These are phyloP conservation scores for Acropora yongei DNA, from an alignment of 64 coral and sea anemone species.

Conservation along the genomic window DNA sequence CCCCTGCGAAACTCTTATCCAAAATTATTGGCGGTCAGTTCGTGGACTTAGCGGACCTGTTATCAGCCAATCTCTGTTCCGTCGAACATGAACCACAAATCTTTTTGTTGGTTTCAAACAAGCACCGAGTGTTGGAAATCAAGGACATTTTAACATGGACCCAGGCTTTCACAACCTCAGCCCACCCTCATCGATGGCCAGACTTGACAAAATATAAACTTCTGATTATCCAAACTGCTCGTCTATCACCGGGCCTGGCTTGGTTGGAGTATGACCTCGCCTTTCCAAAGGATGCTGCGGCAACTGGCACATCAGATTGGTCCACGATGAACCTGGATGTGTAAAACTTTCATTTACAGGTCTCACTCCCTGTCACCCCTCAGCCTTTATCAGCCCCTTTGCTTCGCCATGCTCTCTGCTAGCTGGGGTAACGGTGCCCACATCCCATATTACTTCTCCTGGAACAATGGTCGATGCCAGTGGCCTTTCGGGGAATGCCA, in stretches of 20 bases:
- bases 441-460: background rate
- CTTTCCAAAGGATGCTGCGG: background rate
- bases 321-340: background rate
- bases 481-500: background rate
- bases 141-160: no score
- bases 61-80: no score
- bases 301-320: background rate
- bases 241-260: background rate
- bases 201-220: background rate
- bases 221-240: no score
- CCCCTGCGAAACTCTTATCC: background rate
- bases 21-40: background rate
- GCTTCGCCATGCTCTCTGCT: accelerated
- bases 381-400: background rate
- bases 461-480: background rate
- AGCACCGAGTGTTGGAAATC: no score
- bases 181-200: no score
- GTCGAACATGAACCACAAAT: no score
- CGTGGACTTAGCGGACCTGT: no score
- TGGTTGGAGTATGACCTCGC: background rate
- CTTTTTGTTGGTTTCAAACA: no score
- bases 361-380: background rate
- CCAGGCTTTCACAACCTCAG: no score
- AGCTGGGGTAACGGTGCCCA: background rate
- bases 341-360: background rate